phyloP scores from a whole-genome alignment of 2,888 invertebrate genomes.

The Cremastobaeus sp. region DNA sequence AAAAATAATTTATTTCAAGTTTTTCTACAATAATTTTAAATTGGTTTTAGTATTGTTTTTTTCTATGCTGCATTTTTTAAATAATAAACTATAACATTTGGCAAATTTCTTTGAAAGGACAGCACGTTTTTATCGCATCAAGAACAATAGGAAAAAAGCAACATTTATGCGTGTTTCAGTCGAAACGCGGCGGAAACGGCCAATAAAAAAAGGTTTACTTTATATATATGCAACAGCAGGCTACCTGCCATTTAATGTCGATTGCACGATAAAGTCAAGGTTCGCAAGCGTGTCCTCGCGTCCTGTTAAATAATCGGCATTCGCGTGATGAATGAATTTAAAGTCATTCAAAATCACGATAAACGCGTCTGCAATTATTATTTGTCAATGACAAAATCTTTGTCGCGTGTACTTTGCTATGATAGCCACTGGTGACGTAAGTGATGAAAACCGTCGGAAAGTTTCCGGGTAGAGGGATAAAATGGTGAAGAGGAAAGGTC shows the following conservation, averaged over 20 bases:
- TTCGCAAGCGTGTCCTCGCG: constrained; percentile 49
- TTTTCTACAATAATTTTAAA: no score
- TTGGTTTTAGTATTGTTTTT: no score
- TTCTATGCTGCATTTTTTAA: no score
- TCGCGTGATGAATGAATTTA: constrained; percentile 51
- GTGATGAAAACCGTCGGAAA: no score
- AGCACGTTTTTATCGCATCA: no score
- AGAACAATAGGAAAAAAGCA: no score
- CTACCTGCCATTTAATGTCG: constrained; percentile 42
- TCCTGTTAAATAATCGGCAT: constrained; percentile 55
- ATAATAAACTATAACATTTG: no score
- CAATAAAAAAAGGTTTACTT: constrained; percentile 28
- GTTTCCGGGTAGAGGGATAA: no score
- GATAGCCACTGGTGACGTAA: background rate
- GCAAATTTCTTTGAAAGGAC: no score
- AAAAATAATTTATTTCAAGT: no score
- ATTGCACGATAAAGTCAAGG: constrained; percentile 57
- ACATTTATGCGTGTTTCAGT: background rate
- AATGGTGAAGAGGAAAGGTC: no score
- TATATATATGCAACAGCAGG: constrained; percentile 20
- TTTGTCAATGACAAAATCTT: constrained; percentile 29
- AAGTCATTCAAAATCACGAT: constrained; percentile 47
- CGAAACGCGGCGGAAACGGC: constrained; percentile 16
- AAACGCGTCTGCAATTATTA: constrained; percentile 11
- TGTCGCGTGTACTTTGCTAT: background rate